Evolutionary conservation across 2,113 vertebrate genomes (phyloP), one percentile per base, ranked within the genome.

Genomic region (Condylura cristata): DNA sequence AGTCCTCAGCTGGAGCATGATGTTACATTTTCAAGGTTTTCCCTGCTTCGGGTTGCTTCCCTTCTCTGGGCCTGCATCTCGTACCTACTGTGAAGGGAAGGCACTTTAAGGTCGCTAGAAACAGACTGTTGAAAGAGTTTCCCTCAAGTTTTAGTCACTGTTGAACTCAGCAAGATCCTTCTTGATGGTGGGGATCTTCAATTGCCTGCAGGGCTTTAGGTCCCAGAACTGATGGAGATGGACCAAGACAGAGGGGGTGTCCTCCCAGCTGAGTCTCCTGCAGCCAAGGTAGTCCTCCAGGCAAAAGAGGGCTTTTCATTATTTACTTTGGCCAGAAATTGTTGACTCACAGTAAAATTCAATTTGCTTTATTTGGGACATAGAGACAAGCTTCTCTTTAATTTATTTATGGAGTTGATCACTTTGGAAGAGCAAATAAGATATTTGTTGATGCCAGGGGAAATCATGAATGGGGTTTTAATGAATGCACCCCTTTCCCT

Each of bases 281-380:
- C 18, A 20, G 48, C 53, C 51, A 8, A 39, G 37, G 20, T 17
- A 37, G 18, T 10, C 37, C 17, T 81, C 41, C 7, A 46, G 70
- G 17, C 41, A 53, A 66, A 68, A 92, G 17, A 86, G n/a, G 18
- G 30, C 46, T 16, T 81, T 60, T 65, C 46, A 61, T 37, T 44
- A 17, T 75, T 86, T 79, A 11, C 65, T 89, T 91, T 95, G 60
- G 58, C 65, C 18, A 60, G 76, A 91, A 94, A 86, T 66, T 65
- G 58, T 83, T 56, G 46, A 17, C 16, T 41, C 58, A 44, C 75
- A 26, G 18, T 86, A 24, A 70, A 83, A 83, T n/a, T 79, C 58
- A 94, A 0, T 81, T 88, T 85, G 75, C 3, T 53, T 85, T 44
- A n/a, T 84, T 68, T 75, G 32, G 14, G 34, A 60, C 39, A 22